Percentiles rank a stretch among this genome's conserved stretches.
Evolutionary conservation across 2,797 vertebrate species (phyloP).

Genomic region (Aythya fuligula): DNA sequence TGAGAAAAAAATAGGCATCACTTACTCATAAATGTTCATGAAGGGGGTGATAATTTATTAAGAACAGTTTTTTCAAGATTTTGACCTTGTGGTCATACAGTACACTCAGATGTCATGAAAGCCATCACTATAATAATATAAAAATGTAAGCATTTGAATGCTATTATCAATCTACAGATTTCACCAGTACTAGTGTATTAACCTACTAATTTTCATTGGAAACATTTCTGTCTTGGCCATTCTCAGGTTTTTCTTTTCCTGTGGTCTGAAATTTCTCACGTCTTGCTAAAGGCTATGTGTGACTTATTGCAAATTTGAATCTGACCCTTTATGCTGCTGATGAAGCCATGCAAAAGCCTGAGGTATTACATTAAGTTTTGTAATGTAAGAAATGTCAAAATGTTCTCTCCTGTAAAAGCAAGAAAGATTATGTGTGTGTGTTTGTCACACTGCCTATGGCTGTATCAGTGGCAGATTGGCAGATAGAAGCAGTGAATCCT

Average conservation of each 20-base stretch:
- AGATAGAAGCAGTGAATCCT: background rate
- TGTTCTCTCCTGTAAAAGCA: background rate
- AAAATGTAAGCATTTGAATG: background rate
- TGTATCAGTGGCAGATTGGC: background rate
- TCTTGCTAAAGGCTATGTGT: background rate
- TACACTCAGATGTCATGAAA: background rate
- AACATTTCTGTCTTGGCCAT: background rate
- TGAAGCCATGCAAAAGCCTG: background rate
- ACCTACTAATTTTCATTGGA: background rate
- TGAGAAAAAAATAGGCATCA: constrained; percentile 31
- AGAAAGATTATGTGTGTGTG: too few relatives aligned
- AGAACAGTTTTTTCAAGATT: background rate
- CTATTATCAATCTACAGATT: background rate
- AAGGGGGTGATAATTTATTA: constrained; percentile 25
- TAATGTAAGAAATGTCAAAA: background rate
- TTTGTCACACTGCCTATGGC: background rate
- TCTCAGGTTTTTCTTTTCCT: background rate
- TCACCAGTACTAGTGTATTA: background rate
- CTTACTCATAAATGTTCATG: background rate
- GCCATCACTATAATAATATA: background rate
- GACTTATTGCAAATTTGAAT: background rate
- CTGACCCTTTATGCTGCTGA: background rate
- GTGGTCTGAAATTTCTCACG: background rate
- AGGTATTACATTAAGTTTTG: background rate
- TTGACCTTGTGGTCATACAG: constrained; percentile 16